phyloP scores from a whole-genome alignment of 2,888 invertebrate species.

The Zonitis immaculata region DNA sequence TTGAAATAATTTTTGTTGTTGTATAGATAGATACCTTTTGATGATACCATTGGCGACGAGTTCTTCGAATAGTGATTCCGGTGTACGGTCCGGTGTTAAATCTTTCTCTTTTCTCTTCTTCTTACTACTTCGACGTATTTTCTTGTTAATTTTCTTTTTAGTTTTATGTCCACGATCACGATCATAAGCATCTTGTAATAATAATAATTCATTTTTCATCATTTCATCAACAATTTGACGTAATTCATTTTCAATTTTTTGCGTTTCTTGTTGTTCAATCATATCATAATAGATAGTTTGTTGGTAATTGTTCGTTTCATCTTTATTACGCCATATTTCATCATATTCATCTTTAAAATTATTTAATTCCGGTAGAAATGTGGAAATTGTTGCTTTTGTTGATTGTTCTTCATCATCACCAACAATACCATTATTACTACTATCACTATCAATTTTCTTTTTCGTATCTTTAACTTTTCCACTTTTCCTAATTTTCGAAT shows the following conservation, averaged over 20 bases:
- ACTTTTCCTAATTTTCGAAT: slow-evolving; percentile 72
- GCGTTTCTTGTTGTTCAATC: slow-evolving; percentile 77
- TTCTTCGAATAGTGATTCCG: slow-evolving; percentile 89
- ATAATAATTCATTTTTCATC: slow-evolving; percentile 64
- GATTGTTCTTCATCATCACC: slow-evolving; percentile 63
- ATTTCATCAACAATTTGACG: slow-evolving; percentile 75
- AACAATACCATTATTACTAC: slow-evolving; percentile 48
- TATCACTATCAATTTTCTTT: too few relatives aligned
- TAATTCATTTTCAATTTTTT: slow-evolving; percentile 77
- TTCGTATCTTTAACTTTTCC: slow-evolving; percentile 55
- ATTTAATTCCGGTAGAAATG: slow-evolving; percentile 68
- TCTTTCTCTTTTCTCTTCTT: slow-evolving; percentile 95
- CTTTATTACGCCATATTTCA: slow-evolving; percentile 78
- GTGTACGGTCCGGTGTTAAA: slow-evolving; percentile 84
- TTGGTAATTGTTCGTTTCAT: slow-evolving; percentile 67
- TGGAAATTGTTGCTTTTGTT: slow-evolving; percentile 65
- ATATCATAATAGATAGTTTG: slow-evolving; percentile 78
- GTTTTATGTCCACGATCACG: slow-evolving; percentile 67
- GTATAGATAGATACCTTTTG: slow-evolving; percentile 54
- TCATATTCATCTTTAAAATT: slow-evolving; percentile 71
- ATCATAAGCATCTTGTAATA: slow-evolving; percentile 70
- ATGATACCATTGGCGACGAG: slow-evolving; percentile 88
- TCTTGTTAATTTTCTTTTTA: slow-evolving; percentile 75
- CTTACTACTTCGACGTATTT: slow-evolving; percentile 74
- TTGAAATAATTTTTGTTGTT: background rate